phyloP scores from a whole-genome alignment of 2,888 invertebrate species.

The Meloe dianella region DNA sequence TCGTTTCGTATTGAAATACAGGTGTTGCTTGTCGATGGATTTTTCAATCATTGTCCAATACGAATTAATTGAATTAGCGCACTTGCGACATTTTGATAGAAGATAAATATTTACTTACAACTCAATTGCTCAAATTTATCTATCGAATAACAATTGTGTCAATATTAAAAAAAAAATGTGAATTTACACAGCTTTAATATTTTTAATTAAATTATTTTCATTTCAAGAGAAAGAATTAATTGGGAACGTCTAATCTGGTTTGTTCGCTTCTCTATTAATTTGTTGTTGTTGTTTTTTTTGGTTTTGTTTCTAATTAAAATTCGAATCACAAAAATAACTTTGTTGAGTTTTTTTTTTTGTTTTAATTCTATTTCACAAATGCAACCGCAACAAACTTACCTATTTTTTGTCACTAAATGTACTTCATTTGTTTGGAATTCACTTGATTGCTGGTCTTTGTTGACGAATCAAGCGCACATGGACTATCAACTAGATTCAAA shows the following conservation, averaged over 20 bases:
- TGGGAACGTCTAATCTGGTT: background rate
- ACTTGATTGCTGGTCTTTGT: slow-evolving; percentile 7
- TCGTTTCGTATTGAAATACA: too few relatives aligned
- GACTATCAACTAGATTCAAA: slow-evolving; percentile 4
- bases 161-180: background rate
- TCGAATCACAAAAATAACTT: too few relatives aligned
- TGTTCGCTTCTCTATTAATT: too few relatives aligned
- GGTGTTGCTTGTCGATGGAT: too few relatives aligned
- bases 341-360: too few relatives aligned
- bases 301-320: background rate
- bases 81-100: background rate
- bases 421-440: background rate
- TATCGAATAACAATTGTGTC: too few relatives aligned
- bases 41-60: too few relatives aligned
- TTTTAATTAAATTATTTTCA: background rate
- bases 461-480: background rate
- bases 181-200: background rate
- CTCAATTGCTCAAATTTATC: background rate
- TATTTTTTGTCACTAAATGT: background rate
- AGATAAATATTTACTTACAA: background rate
- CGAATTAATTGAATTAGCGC: too few relatives aligned
- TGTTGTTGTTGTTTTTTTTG: background rate
- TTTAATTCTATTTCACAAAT: too few relatives aligned
- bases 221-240: background rate
- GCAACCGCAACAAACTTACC: background rate